Evolutionary conservation across 2,113 vertebrate species (phyloP).

Genomic region (Hymenochirus boettgeri): DNA sequence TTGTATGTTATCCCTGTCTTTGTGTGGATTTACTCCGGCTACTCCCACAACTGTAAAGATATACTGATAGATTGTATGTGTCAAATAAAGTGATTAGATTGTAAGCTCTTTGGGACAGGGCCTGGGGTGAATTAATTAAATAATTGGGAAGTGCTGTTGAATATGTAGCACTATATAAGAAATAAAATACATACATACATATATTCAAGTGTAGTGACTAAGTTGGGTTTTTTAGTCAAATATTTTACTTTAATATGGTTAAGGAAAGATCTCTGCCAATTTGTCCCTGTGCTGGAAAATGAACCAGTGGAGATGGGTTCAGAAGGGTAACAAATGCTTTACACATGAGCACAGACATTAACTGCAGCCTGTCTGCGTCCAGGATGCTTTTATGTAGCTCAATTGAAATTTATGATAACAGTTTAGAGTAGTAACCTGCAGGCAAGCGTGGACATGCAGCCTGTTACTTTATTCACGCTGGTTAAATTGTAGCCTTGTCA

Average conservation of each 20-base stretch:
- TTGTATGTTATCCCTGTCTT: too few relatives aligned
- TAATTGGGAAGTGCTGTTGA: too few relatives aligned
- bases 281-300: conserved; percentile 11
- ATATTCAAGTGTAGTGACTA: too few relatives aligned
- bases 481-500: conserved; percentile 39
- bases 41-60: too few relatives aligned
- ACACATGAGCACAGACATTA: conserved; percentile 6
- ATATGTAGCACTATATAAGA: too few relatives aligned
- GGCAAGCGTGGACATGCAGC: conserved; percentile 26
- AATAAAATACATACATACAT: too few relatives aligned
- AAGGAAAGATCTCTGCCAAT: conserved; percentile 16
- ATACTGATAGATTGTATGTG: too few relatives aligned
- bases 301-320: conserved; percentile 24
- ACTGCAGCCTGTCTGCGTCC: neutral
- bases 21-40: too few relatives aligned
- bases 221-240: too few relatives aligned
- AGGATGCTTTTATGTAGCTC: conserved; percentile 3
- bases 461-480: conserved; percentile 38
- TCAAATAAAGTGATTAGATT: too few relatives aligned
- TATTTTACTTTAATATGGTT: neutral
- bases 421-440: conserved; percentile 34
- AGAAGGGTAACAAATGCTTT: conserved; percentile 32
- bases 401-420: conserved; percentile 20
- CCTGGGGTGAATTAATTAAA: too few relatives aligned
- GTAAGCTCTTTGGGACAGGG: too few relatives aligned